Evolutionary conservation across 2,797 vertebrate genomes (phyloP).

Genomic region (Centropyge bicolor): DNA sequence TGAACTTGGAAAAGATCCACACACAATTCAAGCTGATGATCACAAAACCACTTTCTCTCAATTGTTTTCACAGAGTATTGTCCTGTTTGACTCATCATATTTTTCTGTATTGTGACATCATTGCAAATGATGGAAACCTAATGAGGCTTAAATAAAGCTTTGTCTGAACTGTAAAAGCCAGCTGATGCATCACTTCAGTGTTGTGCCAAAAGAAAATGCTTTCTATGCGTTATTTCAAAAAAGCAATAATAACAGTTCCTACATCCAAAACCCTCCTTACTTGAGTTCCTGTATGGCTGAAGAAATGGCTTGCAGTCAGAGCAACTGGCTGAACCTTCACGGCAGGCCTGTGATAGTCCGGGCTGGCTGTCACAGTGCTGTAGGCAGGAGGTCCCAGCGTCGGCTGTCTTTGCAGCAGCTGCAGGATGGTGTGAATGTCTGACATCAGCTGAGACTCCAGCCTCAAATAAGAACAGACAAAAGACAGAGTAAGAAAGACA

Average conservation of each 20-base stretch:
- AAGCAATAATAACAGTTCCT: conserved; percentile 1
- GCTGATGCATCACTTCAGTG: not conserved
- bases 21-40: no score
- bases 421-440: conserved; percentile 96
- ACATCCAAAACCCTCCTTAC: conserved; percentile 50
- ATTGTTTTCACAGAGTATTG: no score
- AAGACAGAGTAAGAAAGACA: conserved; percentile 17
- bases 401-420: conserved; percentile 94
- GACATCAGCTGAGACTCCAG: conserved; percentile 97
- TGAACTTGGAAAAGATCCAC: no score
- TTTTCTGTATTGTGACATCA: no score
- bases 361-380: conserved; percentile 90
- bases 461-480: conserved; percentile 79
- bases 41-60: no score
- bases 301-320: conserved; percentile 87
- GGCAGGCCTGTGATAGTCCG: conserved; percentile 88
- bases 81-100: no score
- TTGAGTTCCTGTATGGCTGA: conserved; percentile 86
- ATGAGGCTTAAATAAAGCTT: no score
- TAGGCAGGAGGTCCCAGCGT: conserved; percentile 93
- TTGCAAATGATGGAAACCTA: no score
- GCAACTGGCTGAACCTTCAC: conserved; percentile 85
- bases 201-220: not conserved
- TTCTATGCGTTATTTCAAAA: conserved; percentile 2
- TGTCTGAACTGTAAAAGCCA: not conserved